phyloP scores from a whole-genome alignment of 2,113 vertebrate genomes.

The Hucho hucho region DNA sequence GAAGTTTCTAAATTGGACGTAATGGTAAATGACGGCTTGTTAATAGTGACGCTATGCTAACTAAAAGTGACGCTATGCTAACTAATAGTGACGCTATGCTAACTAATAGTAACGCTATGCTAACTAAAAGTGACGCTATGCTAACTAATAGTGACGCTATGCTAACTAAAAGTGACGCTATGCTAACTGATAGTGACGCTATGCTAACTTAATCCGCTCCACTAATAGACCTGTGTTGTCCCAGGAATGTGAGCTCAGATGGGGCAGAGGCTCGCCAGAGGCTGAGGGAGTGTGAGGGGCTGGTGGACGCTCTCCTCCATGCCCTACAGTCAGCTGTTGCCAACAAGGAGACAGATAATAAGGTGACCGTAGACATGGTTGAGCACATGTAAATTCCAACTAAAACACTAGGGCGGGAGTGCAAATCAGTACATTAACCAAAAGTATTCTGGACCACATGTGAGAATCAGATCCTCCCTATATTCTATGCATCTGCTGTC shows the following conservation, averaged over 20 bases:
- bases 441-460: neutral
- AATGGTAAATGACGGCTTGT: too few species aligned
- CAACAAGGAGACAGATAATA: slow-evolving; percentile 95
- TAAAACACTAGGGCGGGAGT: too few species aligned
- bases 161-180: too few species aligned
- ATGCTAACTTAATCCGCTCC: too few species aligned
- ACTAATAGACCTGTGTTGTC: slow-evolving; percentile 12
- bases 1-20: too few species aligned
- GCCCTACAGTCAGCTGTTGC: slow-evolving; percentile 90
- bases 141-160: too few species aligned
- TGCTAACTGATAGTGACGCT: too few species aligned
- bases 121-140: too few species aligned
- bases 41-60: too few species aligned
- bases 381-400: neutral
- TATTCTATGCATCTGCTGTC: neutral
- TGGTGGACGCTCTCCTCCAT: slow-evolving; percentile 93
- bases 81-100: too few species aligned
- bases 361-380: slow-evolving; percentile 74
- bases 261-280: slow-evolving; percentile 92
- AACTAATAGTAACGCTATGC: too few species aligned
- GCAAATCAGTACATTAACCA: neutral
- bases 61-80: too few species aligned
- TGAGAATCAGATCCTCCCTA: neutral
- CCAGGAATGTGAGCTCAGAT: slow-evolving; percentile 95
- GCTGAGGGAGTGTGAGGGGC: slow-evolving; percentile 89